phyloP scores from a whole-genome alignment of 2,888 invertebrate species.

The Peribatodes rhomboidaria region DNA sequence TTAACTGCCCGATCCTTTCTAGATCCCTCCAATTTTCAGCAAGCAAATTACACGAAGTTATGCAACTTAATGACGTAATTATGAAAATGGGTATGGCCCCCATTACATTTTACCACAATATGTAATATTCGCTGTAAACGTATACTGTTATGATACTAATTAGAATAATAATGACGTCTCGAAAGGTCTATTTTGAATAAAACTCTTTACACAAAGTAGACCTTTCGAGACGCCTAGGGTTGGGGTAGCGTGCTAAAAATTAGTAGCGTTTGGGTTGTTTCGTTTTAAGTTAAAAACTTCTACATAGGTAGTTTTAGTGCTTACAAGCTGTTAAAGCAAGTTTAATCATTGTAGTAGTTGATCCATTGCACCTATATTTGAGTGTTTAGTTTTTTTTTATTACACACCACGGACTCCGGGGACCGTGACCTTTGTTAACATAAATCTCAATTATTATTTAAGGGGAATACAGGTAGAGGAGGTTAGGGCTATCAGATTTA shows the following conservation, averaged over 20 bases:
- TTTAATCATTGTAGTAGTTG: too few relatives aligned
- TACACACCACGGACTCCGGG: too few relatives aligned
- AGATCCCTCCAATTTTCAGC: constrained; percentile 7
- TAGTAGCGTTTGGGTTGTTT: not conserved
- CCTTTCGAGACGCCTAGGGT: too few relatives aligned
- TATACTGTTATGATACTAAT: constrained; percentile 34
- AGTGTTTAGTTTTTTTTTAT: too few relatives aligned
- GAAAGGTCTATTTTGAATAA: constrained; percentile 21
- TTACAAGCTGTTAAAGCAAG: too few relatives aligned
- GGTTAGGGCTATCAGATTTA: too few relatives aligned
- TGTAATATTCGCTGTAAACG: constrained; percentile 25
- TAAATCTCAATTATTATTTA: too few relatives aligned
- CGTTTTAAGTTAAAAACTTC: not conserved
- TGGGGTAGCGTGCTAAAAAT: not conserved
- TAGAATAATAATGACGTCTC: constrained; percentile 23
- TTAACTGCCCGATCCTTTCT: constrained; percentile 10
- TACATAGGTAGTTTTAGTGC: too few relatives aligned
- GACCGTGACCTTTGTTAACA: too few relatives aligned
- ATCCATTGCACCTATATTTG: too few relatives aligned
- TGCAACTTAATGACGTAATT: constrained; percentile 30
- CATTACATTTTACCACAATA: constrained; percentile 28
- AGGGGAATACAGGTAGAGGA: too few relatives aligned
- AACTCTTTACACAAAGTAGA: too few relatives aligned
- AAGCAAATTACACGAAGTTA: constrained; percentile 6
- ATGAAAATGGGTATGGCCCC: constrained; percentile 28